These are phyloP conservation scores for Drosophila prosaltans DNA, from an alignment of 1,140 invertebrate species.

Conservation along the genomic window DNA sequence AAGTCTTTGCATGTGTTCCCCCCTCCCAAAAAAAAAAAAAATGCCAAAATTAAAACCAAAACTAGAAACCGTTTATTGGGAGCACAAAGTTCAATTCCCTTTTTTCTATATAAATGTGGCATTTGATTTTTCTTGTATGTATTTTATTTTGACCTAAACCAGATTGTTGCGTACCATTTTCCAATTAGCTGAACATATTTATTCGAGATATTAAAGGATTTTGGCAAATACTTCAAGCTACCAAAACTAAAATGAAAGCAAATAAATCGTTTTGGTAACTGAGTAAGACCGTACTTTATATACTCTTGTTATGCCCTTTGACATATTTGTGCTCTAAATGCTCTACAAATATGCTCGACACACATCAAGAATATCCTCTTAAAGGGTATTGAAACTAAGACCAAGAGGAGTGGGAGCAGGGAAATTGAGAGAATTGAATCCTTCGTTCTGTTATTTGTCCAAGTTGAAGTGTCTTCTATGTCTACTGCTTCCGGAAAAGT, in stretches of 20 bases:
- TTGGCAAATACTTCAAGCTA: not conserved
- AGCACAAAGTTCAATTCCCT: slow-evolving; percentile 21
- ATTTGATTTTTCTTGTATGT: not conserved
- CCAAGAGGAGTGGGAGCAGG: no score
- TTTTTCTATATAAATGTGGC: slow-evolving; percentile 1
- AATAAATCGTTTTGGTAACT: not conserved
- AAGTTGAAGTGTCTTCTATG: not conserved
- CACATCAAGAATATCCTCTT: no score
- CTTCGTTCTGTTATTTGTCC: not conserved
- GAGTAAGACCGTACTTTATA: not conserved
- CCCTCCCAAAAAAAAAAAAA: slow-evolving; percentile 23
- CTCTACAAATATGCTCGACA: no score
- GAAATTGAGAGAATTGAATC: not conserved
- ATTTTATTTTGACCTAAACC: slow-evolving; percentile 1
- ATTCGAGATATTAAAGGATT: slow-evolving; percentile 4
- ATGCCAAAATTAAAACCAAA: not conserved
- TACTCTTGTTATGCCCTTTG: no score
- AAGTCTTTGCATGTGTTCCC: slow-evolving; percentile 57
- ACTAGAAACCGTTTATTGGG: slow-evolving; percentile 8
- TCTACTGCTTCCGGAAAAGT: not conserved
- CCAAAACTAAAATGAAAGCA: not conserved
- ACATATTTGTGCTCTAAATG: no score
- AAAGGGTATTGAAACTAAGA: no score
- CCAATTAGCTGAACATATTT: slow-evolving; percentile 1
- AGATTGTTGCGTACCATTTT: not conserved